These are phyloP conservation scores for Pristionchus exspectatus DNA, from an alignment of 2,888 invertebrate species.

Conservation along the genomic window DNA sequence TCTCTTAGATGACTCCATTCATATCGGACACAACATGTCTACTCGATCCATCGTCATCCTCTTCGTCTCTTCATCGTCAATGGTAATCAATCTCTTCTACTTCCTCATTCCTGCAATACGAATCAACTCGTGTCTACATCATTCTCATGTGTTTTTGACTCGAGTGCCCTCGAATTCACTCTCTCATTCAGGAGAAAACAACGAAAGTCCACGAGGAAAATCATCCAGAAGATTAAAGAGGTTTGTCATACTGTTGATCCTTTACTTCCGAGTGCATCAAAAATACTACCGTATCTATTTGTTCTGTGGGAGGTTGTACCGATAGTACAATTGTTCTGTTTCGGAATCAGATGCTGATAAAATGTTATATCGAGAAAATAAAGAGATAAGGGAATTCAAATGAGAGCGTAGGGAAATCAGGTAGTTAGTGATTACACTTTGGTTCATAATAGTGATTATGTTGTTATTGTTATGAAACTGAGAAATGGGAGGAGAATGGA, in stretches of 20 bases:
- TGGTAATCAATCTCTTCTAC: slow-evolving; percentile 1
- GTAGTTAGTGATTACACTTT: not conserved
- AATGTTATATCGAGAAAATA: not conserved
- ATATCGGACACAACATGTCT: not conserved
- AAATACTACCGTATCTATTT: too few relatives aligned
- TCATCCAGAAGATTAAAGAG: slow-evolving; percentile 14
- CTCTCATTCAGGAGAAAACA: slow-evolving; percentile 40
- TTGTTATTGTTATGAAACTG: not conserved
- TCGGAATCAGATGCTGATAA: too few relatives aligned
- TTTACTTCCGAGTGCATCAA: not conserved
- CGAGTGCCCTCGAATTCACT: not conserved
- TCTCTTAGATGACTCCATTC: slow-evolving; percentile 25
- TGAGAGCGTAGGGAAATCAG: slow-evolving; percentile 14
- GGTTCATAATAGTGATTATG: slow-evolving; percentile 14
- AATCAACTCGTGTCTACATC: not conserved
- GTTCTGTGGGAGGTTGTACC: too few relatives aligned
- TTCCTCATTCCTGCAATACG: not conserved
- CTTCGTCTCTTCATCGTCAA: not conserved
- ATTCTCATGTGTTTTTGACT: not conserved
- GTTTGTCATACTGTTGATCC: not conserved
- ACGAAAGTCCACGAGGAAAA: not conserved
- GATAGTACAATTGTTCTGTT: too few relatives aligned
- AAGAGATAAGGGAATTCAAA: not conserved
- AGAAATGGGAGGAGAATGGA: not conserved
- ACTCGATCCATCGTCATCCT: not conserved